Evolutionary conservation across 1,140 invertebrate genomes (phyloP), one percentile per base, ranked within the genome.

Genomic region (Myzus persicae): DNA sequence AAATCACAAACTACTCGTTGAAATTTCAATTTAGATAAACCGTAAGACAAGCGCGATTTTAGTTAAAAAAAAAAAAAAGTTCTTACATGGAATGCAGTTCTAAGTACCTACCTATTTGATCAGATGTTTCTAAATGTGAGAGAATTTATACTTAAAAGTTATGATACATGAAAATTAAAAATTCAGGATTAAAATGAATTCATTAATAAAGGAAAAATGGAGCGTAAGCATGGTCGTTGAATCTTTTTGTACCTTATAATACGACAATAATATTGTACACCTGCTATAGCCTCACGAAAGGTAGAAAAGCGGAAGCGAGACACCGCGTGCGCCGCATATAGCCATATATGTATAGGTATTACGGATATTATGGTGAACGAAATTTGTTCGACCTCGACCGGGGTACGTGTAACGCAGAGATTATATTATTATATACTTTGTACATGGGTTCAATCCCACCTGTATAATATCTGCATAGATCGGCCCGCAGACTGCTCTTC

Each of bases 331-430:
- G n/a, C 31, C 31, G 59, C n/a, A 51, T 22, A 51, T 51, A 51
- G 4, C 4, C 22, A 18, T 76, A 76, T n/a, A 76, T 14, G 59
- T n/a, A 76, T n/a, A 76, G n/a, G 59, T n/a, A 76, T 76, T 76
- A 76, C n/a, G 59, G 59, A n/a, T 76, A 76, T 76, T 76, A n/a
- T 76, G n/a, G 59, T n/a, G n/a, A 76, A 76, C 59, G 11, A n/a
- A 76, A 76, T 76, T 76, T n/a, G 31, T 76, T 76, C 59, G 59
- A 76, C 59, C 59, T n/a, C 59, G 14, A 76, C 59, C 59, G 4
- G 14, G 31, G 59, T n/a, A 18, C 59, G 31, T 76, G n/a, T 76
- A n/a, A 76, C 31, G 59, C 59, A 76, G 14, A 76, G 31, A 76
- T 76, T n/a, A n/a, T 76, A 76, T 8, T 76, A 76, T n/a, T 76